Evolutionary conservation across 2,797 vertebrate genomes (phyloP).

Genomic region (Mormyrus hasselquistii): DNA sequence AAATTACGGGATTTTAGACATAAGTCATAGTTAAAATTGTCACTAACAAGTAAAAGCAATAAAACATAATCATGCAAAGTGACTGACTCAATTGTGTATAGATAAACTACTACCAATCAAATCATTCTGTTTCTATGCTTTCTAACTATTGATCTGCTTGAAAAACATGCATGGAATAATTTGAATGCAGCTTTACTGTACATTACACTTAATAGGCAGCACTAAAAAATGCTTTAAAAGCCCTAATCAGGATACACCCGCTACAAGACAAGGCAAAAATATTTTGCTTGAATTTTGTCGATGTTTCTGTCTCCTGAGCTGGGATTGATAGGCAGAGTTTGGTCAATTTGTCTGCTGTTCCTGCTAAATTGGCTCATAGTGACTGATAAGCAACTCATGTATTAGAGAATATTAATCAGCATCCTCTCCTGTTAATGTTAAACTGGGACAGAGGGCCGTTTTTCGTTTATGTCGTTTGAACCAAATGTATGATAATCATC

Average conservation of each 20-base stretch:
- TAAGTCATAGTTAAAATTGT: slow-evolving; percentile 26
- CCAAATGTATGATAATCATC: slow-evolving; percentile 4
- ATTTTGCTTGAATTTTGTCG: neutral
- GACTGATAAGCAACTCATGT: neutral
- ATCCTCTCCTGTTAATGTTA: neutral
- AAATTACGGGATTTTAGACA: slow-evolving; percentile 8
- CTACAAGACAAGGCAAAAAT: neutral
- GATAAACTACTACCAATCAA: slow-evolving; percentile 39
- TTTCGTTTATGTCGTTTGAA: neutral
- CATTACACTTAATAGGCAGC: neutral
- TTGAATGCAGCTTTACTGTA: neutral
- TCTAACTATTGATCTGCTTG: neutral
- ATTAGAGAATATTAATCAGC: neutral
- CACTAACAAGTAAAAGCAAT: slow-evolving; percentile 41
- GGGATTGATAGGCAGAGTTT: neutral
- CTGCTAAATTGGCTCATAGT: neutral
- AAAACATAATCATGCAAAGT: slow-evolving; percentile 40
- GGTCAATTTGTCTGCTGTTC: neutral
- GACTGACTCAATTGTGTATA: slow-evolving; percentile 46
- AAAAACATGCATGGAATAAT: neutral
- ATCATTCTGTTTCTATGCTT: neutral
- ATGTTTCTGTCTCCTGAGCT: neutral
- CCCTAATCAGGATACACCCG: neutral
- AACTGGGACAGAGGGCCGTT: neutral
- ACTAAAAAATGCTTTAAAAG: neutral